A percentile compares a stretch with the other conserved stretches of the same genome.
Evolutionary conservation across 2,797 vertebrate species (phyloP).

Genomic region (Danio aesculapii): DNA sequence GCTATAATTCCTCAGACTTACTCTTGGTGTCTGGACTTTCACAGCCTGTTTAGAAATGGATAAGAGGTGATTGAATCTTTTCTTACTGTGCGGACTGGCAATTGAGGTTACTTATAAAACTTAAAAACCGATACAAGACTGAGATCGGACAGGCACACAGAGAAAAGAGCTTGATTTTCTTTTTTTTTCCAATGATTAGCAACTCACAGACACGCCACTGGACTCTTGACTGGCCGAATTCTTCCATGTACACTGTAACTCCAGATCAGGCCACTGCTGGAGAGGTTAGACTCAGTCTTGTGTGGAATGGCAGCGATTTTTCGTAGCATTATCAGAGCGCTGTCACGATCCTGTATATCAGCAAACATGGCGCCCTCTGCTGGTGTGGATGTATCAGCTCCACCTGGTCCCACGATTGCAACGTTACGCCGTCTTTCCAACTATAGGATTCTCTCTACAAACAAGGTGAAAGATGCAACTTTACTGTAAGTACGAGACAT

Average conservation of each 20-base stretch:
- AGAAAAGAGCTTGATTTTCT: constrained; percentile 26
- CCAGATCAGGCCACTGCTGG: constrained; percentile 49
- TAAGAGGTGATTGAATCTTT: constrained; percentile 24
- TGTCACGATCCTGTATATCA: constrained; percentile 28
- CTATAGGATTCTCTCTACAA: constrained; percentile 94
- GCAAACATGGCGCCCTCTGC: constrained; percentile 55
- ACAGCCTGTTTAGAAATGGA: constrained; percentile 46
- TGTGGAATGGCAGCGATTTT: constrained; percentile 44
- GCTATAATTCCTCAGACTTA: constrained; percentile 77
- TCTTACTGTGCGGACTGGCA: constrained; percentile 25
- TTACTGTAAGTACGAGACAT: too few species aligned
- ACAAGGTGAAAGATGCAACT: background rate
- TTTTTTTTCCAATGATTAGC: constrained; percentile 13
- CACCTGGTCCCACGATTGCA: constrained; percentile 15
- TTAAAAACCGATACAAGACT: constrained; percentile 49
- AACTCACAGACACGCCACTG: constrained; percentile 12
- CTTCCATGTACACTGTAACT: constrained; percentile 53
- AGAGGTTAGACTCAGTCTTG: constrained; percentile 44
- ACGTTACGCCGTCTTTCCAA: constrained; percentile 88
- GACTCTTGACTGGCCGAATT: constrained; percentile 45
- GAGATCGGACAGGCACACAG: constrained; percentile 46
- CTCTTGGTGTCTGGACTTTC: constrained; percentile 45
- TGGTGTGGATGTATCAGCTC: constrained; percentile 58
- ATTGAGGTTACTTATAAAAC: constrained; percentile 36
- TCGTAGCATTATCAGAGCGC: constrained; percentile 12